A percentile compares a stretch with the other conserved stretches of the same genome.
phyloP scores from a whole-genome alignment of 2,888 invertebrate species.

The Drosophila quinaria region DNA sequence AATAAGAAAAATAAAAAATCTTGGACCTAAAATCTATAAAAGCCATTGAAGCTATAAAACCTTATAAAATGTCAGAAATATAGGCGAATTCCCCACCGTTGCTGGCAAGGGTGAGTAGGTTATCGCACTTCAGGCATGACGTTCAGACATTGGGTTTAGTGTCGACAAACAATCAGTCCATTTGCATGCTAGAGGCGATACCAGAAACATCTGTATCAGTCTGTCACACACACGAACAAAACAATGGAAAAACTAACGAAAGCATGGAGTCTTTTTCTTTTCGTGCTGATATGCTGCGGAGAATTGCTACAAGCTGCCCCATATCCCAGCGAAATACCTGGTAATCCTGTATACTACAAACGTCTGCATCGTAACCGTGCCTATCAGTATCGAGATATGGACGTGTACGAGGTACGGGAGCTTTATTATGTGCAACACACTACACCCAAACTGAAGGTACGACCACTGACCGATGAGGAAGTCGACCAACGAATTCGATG shows the following conservation, averaged over 20 bases:
- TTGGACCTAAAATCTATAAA: no score
- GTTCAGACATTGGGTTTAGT: neutral
- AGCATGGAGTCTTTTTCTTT: neutral
- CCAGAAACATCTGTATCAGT: conserved; percentile 2
- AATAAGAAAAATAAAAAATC: no score
- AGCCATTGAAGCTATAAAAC: no score
- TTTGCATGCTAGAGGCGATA: neutral
- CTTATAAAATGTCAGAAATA: no score
- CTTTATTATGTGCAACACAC: conserved; percentile 9
- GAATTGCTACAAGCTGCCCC: conserved; percentile 5
- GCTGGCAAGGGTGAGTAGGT: conserved; percentile 1
- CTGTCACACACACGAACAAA: conserved; percentile 3
- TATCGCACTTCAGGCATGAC: neutral
- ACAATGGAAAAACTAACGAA: conserved; percentile 1
- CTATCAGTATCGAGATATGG: neutral
- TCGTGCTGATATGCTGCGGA: neutral
- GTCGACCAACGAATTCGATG: conserved; percentile 11
- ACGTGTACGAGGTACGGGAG: conserved; percentile 15
- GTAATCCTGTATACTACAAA: conserved; percentile 11
- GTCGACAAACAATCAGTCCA: neutral
- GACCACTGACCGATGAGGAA: neutral
- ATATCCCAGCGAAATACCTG: neutral
- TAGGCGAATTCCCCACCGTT: neutral
- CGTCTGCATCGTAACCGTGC: conserved; percentile 7
- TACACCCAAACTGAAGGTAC: conserved; percentile 2